Conservation (phyloP, 2,797 vertebrate species). For the Melanotaenia parkinsoni region DNA sequence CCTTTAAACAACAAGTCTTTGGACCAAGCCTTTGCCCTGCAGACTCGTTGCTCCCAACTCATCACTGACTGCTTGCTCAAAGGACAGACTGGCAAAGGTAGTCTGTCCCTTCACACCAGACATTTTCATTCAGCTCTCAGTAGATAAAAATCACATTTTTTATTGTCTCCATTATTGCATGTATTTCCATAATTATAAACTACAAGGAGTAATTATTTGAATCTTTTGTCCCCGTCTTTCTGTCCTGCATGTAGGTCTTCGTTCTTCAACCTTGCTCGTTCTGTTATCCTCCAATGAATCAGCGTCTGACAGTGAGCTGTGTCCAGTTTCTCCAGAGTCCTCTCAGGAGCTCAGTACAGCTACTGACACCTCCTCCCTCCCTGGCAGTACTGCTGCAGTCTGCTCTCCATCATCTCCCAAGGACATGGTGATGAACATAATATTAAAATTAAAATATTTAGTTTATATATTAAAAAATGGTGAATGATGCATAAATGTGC, state of each 20-base stretch:
- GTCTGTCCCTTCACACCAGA: neutral
- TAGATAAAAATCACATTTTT: neutral
- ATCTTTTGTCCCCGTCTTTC: neutral
- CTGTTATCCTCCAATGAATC: conserved; percentile 89
- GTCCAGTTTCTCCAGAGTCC: conserved; percentile 71
- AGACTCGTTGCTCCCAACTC: conserved; percentile 89
- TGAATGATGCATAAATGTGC: neutral
- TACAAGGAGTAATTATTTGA: neutral
- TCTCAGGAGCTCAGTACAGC: conserved; percentile 81
- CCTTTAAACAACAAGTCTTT: conserved; percentile 68
- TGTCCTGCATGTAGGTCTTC: conserved; percentile 80
- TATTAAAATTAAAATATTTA: neutral
- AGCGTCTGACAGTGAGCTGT: conserved; percentile 76
- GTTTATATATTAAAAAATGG: neutral
- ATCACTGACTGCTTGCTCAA: conserved; percentile 93
- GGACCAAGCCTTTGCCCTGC: conserved; percentile 80
- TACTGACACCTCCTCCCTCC: conserved; percentile 81
- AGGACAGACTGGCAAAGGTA: conserved; percentile 93
- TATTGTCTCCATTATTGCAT: neutral
- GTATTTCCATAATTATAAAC: neutral
- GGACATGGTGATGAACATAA: conserved; percentile 70
- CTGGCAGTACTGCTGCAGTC: conserved; percentile 81
- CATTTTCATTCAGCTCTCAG: neutral
- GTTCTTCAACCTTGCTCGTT: conserved; percentile 88
- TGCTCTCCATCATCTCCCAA: conserved; percentile 80